These are phyloP conservation scores for Acrocyrtus sp. DNA, from an alignment of 2,888 invertebrate species.

Conservation along the genomic window DNA sequence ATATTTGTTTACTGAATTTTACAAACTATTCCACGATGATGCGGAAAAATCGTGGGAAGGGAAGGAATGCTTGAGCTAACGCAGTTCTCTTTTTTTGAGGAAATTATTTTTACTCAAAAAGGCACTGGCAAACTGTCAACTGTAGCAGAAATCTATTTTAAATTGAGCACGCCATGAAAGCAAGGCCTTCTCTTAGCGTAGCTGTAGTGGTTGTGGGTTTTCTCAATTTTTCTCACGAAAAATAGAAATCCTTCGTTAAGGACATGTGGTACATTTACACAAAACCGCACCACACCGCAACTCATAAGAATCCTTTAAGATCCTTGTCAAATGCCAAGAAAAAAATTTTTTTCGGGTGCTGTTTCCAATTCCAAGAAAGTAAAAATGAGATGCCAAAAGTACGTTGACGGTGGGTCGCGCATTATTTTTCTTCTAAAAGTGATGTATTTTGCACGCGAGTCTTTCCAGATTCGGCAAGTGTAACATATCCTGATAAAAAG, in stretches of 20 bases:
- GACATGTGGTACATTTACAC: slow-evolving; percentile 1
- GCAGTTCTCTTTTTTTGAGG: neutral
- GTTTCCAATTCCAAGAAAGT: slow-evolving; percentile 14
- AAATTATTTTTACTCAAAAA: neutral
- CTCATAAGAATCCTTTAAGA: neutral
- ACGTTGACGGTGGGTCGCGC: slow-evolving; percentile 16
- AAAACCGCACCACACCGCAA: neutral
- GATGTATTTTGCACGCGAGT: neutral
- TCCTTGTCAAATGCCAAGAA: slow-evolving; percentile 27
- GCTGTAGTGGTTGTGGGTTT: neutral
- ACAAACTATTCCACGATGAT: too few species aligned
- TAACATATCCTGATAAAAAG: too few species aligned
- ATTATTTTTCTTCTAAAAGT: slow-evolving; percentile 3
- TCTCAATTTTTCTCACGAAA: neutral
- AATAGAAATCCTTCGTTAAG: slow-evolving; percentile 8
- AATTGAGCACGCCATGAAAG: neutral
- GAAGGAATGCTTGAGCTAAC: too few species aligned
- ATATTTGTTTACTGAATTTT: too few species aligned
- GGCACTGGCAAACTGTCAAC: neutral
- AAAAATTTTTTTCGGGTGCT: slow-evolving; percentile 19
- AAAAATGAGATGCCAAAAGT: slow-evolving; percentile 20
- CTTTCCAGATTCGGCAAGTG: neutral
- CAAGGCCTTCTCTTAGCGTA: neutral
- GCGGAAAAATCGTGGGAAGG: too few species aligned
- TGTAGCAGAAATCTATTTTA: neutral